phyloP scores from a whole-genome alignment of 2,888 invertebrate species.

The Scaeva pyrastri region DNA sequence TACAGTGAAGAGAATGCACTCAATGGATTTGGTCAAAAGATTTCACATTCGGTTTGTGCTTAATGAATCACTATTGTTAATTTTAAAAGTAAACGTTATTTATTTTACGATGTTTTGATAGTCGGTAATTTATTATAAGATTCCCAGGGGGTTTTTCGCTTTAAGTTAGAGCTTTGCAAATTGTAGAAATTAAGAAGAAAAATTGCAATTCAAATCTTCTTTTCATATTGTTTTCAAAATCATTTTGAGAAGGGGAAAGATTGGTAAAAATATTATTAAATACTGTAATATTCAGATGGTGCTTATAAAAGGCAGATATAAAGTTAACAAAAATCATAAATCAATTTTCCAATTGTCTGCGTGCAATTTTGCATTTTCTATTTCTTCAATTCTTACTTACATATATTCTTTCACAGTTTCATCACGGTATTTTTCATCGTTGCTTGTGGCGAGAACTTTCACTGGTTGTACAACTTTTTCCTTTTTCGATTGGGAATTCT shows the following conservation, averaged over 20 bases:
- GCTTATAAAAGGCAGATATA: too few species aligned
- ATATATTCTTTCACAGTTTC: constrained; percentile 37
- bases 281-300: too few species aligned
- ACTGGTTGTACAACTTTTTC: constrained; percentile 71
- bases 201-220: too few species aligned
- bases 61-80: constrained; percentile 4
- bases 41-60: not conserved
- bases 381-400: not conserved
- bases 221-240: too few species aligned
- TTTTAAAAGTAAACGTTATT: not conserved
- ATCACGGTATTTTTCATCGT: constrained; percentile 47
- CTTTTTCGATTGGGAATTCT: constrained; percentile 63
- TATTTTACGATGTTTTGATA: not conserved
- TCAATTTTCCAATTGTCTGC: constrained; percentile 9
- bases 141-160: too few species aligned
- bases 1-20: not conserved
- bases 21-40: constrained; percentile 1
- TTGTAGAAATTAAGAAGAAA: too few species aligned
- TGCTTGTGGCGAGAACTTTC: constrained; percentile 59
- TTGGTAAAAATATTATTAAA: too few species aligned
- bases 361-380: constrained; percentile 27
- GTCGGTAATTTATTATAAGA: not conserved
- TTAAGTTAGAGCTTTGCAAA: too few species aligned
- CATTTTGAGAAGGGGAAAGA: too few species aligned
- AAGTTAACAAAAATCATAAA: not conserved